Base-by-base conservation (phyloP, 2,797 vertebrate genomes). In the Alouatta caraya region DNA sequence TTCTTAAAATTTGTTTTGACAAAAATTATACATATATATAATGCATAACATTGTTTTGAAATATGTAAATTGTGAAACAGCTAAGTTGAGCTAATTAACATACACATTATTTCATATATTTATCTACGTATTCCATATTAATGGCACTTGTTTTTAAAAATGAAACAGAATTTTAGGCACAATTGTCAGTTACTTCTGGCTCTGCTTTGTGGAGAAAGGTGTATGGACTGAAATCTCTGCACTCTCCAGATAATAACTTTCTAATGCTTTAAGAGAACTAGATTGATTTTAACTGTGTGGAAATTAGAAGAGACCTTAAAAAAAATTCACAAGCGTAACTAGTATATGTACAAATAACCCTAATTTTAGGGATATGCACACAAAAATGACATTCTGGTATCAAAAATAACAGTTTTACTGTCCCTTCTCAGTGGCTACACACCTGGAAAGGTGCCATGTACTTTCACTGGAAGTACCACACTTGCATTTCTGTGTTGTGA, bases 91-190 rank as follows among this genome's bases (percentile, higher is more conserved):
- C 82, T 48, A 80, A 84, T 92, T 59, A 59, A 67, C 37, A 72
- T 79, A 55, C 52, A 83, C 52, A 81, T 89, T 52, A 55, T 89
- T 94, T 89, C 64, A 44, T 61, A 75, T 86, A 42, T n/a, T 92
- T 94, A 30, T 72, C 79, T 97, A 96, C 94, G 97, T 98, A 95
- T 83, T 92, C 76, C 90, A 91, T 88, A 97, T 98, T 98, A 99
- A 99, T 98, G 98, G 99, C 98, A 99, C 98, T 99, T 99, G 94
- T 76, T 98, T 95, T 76, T 82, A 26, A 96, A 96, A 98, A 97
- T 82, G n/a, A 78, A 91, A 82, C 78, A 79, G 79, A 79, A 75
- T 96, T 33, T 97, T 96, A 98, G 98, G 98, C 98, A 98, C 98
- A 79, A 93, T 30, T 64, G 90, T 80, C 37, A 95, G 72, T 95